phyloP scores from a whole-genome alignment of 2,797 vertebrate species.

The Vultur gryphus region DNA sequence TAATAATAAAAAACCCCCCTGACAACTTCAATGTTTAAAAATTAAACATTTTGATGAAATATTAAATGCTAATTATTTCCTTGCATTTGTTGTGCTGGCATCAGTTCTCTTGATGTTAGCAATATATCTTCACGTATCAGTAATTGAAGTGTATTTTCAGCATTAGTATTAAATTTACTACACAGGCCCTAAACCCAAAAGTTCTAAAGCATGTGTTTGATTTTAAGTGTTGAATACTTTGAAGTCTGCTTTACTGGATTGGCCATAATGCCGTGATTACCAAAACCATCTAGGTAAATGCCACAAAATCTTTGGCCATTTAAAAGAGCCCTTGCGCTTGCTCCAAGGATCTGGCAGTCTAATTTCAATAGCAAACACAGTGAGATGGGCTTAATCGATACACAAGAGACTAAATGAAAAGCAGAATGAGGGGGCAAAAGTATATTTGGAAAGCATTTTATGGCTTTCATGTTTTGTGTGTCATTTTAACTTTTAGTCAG shows the following conservation, averaged over 20 bases:
- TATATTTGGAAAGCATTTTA: not conserved
- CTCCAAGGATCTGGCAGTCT: not conserved
- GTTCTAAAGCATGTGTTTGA: not conserved
- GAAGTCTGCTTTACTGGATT: not conserved
- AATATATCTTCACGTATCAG: not conserved
- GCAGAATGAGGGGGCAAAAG: not conserved
- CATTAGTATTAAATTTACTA: not conserved
- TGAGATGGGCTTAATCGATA: not conserved
- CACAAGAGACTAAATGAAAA: not conserved
- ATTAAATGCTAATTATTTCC: conserved; percentile 38
- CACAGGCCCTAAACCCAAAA: not conserved
- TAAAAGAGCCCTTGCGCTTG: not conserved
- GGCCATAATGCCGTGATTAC: not conserved
- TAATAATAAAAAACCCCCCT: not conserved
- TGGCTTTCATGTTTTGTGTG: not conserved
- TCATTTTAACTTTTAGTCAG: not conserved
- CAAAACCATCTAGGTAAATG: not conserved
- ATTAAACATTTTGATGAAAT: conserved; percentile 43
- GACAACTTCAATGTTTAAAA: conserved; percentile 8
- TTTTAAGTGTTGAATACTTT: not conserved
- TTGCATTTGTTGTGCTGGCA: not conserved
- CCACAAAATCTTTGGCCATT: not conserved
- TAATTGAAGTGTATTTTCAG: not conserved
- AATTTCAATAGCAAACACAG: not conserved
- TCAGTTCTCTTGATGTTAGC: not conserved